Evolutionary conservation across 2,888 invertebrate genomes (phyloP).

Genomic region (Notocelia uddmanniana): DNA sequence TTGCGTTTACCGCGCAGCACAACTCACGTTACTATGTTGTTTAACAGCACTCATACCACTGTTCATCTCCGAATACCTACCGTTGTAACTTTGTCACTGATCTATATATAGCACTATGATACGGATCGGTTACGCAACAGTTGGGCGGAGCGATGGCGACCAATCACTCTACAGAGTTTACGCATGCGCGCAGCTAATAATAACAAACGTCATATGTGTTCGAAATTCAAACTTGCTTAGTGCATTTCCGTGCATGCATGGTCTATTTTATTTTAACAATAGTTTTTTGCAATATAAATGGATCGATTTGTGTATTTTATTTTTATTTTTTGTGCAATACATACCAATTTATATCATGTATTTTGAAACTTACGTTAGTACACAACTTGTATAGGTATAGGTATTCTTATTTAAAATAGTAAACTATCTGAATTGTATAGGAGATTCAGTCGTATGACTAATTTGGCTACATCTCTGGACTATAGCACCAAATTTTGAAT

Average conservation of each 20-base stretch:
- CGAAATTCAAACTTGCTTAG: conserved; percentile 27
- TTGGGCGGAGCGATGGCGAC: conserved; percentile 75
- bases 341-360: too few species aligned
- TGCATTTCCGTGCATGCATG: conserved; percentile 6
- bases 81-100: conserved; percentile 7
- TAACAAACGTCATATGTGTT: conserved; percentile 6
- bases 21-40: not conserved
- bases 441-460: too few species aligned
- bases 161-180: conserved; percentile 69
- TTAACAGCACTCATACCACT: not conserved
- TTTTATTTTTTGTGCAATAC: too few species aligned
- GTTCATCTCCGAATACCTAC: conserved; percentile 3
- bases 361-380: not conserved
- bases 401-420: too few species aligned
- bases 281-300: not conserved
- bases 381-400: too few species aligned
- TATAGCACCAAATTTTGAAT: not conserved
- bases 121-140: conserved; percentile 55
- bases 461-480: not conserved
- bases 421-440: too few species aligned
- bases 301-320: not conserved
- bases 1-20: not conserved
- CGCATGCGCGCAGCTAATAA: conserved; percentile 61
- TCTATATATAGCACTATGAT: conserved; percentile 21
- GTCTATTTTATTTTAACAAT: not conserved